Percentiles rank a stretch among this genome's conserved stretches.
Conservation (phyloP, 2,888 invertebrate genomes). For the Mythimna lalbum region DNA sequence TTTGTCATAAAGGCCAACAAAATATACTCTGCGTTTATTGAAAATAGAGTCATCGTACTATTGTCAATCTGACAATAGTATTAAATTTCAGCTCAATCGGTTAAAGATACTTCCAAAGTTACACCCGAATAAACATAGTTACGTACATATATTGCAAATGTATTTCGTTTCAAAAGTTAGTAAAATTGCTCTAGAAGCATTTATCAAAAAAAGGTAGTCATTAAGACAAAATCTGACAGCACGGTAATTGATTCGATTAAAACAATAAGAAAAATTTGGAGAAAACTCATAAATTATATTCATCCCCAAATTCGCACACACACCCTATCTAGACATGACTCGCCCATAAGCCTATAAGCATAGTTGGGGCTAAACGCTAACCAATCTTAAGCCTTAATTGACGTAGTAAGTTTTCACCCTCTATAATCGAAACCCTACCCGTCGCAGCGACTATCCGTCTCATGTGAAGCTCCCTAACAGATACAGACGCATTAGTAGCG, state of each 20-base stretch:
- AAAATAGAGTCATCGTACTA: not conserved
- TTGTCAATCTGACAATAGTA: not conserved
- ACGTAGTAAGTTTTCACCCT: not conserved
- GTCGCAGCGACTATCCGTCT: constrained; percentile 6
- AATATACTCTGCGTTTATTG: too few species aligned
- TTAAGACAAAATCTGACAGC: not conserved
- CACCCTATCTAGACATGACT: not conserved
- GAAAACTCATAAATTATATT: not conserved
- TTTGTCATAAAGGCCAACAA: not conserved
- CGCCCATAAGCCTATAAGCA: too few species aligned
- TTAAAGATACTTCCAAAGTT: too few species aligned
- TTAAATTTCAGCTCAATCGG: too few species aligned
- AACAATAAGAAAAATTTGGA: not conserved
- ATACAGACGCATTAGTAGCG: constrained; percentile 61
- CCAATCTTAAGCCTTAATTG: not conserved
- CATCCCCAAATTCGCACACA: not conserved
- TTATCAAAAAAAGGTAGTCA: not conserved
- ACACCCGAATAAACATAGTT: too few species aligned
- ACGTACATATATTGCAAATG: too few species aligned
- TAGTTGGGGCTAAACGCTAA: not conserved
- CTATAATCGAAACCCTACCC: not conserved
- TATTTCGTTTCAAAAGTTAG: too few species aligned
- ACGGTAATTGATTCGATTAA: not conserved
- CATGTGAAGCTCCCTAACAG: constrained; percentile 47
- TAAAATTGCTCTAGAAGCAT: too few species aligned